Evolutionary conservation across 2,113 vertebrate genomes (phyloP).

Genomic region (Aix galericulata): DNA sequence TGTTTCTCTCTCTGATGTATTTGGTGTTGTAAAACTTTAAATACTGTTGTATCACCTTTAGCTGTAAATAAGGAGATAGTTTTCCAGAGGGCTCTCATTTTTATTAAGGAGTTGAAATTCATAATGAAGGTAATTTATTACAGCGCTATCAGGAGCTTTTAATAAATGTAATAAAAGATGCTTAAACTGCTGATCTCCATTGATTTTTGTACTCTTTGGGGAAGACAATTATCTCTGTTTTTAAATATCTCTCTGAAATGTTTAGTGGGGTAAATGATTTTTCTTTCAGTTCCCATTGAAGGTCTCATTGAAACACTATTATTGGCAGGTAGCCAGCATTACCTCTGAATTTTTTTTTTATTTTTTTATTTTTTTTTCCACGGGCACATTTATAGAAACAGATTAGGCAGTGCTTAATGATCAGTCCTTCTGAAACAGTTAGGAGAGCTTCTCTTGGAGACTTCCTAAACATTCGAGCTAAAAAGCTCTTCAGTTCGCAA

Average conservation of each 20-base stretch:
- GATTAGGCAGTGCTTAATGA: neutral
- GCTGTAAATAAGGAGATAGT: neutral
- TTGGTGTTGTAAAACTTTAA: neutral
- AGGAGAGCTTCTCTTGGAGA: neutral
- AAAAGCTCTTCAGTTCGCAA: neutral
- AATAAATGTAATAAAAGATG: slow-evolving; percentile 43
- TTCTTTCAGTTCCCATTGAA: neutral
- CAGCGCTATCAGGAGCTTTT: slow-evolving; percentile 25
- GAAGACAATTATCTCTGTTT: neutral
- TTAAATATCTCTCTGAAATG: slow-evolving; percentile 1
- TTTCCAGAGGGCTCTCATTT: neutral
- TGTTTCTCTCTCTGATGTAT: neutral
- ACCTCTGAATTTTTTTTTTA: neutral
- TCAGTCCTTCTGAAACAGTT: neutral
- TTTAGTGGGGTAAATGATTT: neutral
- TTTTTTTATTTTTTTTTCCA: too few species aligned
- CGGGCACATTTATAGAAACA: neutral
- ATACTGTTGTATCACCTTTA: neutral
- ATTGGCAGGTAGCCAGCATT: neutral
- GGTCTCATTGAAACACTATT: neutral
- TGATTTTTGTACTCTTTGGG: slow-evolving; percentile 6
- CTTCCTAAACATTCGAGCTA: neutral
- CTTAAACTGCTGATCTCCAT: slow-evolving; percentile 26
- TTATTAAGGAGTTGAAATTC: neutral
- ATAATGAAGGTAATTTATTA: slow-evolving; percentile 20